Evolutionary conservation across 2,888 invertebrate species (phyloP).

Genomic region (Lithophane semibrunnea): DNA sequence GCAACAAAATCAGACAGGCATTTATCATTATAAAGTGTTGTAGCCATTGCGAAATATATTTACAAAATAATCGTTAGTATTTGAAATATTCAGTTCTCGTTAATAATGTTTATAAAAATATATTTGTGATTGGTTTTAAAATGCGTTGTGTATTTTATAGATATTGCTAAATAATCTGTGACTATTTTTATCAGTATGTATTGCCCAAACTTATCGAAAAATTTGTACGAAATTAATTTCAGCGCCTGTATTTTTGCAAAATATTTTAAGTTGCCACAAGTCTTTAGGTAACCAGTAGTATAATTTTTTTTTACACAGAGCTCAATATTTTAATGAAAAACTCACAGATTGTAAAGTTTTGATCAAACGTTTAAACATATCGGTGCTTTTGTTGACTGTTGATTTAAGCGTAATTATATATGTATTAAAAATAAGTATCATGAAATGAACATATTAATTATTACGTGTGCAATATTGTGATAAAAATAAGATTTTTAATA

Average conservation of each 20-base stretch:
- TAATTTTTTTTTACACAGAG: neutral
- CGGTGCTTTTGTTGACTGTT: conserved; percentile 87
- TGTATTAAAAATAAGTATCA: conserved; percentile 50
- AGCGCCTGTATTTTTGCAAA: neutral
- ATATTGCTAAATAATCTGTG: conserved; percentile 50
- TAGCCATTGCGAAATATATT: conserved; percentile 25
- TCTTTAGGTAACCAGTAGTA: too few species aligned
- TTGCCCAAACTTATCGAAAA: neutral
- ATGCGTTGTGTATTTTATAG: conserved; percentile 48
- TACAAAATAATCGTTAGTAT: conserved; percentile 38
- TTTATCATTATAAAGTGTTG: conserved; percentile 24
- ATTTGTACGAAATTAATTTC: neutral
- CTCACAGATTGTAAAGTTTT: conserved; percentile 55
- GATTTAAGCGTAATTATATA: conserved; percentile 71
- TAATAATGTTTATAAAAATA: conserved; percentile 31
- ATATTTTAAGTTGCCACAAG: neutral
- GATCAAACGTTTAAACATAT: conserved; percentile 72
- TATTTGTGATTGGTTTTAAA: conserved; percentile 47
- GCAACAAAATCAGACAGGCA: conserved; percentile 3
- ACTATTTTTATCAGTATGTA: neutral
- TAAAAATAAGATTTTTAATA: conserved; percentile 78
- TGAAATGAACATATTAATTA: conserved; percentile 68
- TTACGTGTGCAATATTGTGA: conserved; percentile 80
- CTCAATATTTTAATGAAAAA: conserved; percentile 3
- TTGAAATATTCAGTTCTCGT: conserved; percentile 42